Evolutionary conservation across 2,888 invertebrate genomes (phyloP), one percentile per base, ranked within the genome.

Genomic region (Ormyrus nitidulus): DNA sequence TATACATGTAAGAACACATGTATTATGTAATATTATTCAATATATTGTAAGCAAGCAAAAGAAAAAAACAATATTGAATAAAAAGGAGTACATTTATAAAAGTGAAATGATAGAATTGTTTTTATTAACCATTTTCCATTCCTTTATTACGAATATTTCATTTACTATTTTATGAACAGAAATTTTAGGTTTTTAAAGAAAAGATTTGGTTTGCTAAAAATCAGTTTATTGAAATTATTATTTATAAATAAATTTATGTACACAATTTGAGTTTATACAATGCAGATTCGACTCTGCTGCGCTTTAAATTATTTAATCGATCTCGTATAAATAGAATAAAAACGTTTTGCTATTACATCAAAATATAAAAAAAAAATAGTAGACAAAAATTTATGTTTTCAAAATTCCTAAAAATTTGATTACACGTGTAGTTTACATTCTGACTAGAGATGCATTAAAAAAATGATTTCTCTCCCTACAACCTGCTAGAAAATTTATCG

Each of bases 1-100:
- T 56, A 71, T 65, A 83, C 70, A 79, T 66, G 61, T 72, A 54
- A 68, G n/a, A 53, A 59, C 1, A 58, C 76, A 81, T 84, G 81
- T 76, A 66, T 69, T 10, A 71, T 70, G 34, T 71, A 68, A 84
- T 54, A 68, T 73, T 69, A 79, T 75, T 74, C 58, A 46, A 70
- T 56, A 34, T 8, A 51, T 44, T 79, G 74, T 75, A 79, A 70
- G 51, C 51, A 10, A 49, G 53, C 5, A 48, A 58, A 48, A 13
- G 6, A 34, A 3, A 51, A 84, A 85, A 84, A 84, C 59, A 65
- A 81, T 81, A 77, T 68, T 77, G 68, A 81, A 81, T 81, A 76
- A 58, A 77, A 81, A 77, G 56, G 76, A 83, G 54, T 78, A 82
- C 77, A 84, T 84, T 84, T 84, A 44, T 83, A 84, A 79, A 34